Conservation (phyloP, 1,140 invertebrate species). For the Notospermus geniculatus region DNA sequence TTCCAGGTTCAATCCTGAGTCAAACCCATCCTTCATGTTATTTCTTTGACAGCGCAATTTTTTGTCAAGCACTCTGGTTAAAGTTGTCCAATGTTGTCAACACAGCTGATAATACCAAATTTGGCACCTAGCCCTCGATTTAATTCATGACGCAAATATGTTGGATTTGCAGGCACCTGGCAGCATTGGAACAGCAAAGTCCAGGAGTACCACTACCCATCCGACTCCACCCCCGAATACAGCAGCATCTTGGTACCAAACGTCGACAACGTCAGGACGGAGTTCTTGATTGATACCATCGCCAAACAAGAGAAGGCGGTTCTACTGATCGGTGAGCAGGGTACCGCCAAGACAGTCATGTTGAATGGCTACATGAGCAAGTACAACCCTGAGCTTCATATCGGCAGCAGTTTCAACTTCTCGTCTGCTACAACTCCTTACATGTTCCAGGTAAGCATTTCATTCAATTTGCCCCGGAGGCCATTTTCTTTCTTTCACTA, state of each 20-base stretch:
- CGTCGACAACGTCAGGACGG: conserved; percentile 88
- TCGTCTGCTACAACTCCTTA: conserved; percentile 88
- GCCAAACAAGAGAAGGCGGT: conserved; percentile 83
- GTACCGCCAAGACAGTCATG: conserved; percentile 94
- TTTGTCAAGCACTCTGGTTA: no score
- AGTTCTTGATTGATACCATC: conserved; percentile 84
- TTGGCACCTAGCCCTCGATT: no score
- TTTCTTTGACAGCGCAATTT: no score
- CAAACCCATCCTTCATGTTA: no score
- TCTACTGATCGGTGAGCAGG: conserved; percentile 87
- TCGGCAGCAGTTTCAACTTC: conserved; percentile 88
- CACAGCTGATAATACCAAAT: no score
- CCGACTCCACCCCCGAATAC: conserved; percentile 82
- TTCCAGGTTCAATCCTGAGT: no score
- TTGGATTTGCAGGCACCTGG: conserved; percentile 71
- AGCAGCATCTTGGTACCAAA: conserved; percentile 89
- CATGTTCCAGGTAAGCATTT: conserved; percentile 51
- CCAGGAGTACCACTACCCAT: conserved; percentile 80
- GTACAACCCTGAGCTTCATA: conserved; percentile 81
- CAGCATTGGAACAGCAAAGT: conserved; percentile 83
- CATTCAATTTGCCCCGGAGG: no score
- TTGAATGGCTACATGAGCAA: conserved; percentile 93
- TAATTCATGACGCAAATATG: no score
- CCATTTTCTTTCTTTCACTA: no score
- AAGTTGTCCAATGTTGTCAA: no score